Evolutionary conservation across 2,888 invertebrate genomes (phyloP), one percentile per base, ranked within the genome.

Genomic region (Opisthograptis luteolata): DNA sequence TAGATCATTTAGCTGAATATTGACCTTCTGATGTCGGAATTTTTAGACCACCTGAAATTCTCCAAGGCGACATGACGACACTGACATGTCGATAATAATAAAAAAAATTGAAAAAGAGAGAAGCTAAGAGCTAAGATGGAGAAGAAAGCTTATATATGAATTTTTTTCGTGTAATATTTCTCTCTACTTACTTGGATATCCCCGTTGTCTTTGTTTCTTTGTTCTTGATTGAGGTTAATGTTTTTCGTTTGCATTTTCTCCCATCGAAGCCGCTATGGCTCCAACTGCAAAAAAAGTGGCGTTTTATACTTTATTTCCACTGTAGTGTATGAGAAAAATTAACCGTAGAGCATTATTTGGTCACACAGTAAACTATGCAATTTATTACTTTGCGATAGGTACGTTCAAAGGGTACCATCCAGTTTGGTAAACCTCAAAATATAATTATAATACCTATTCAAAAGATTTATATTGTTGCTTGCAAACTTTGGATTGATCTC

Each of bases 191-290:
- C 87, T 68, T 81, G 79, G 46, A 69, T 69, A 47, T 86, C 84
- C 61, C 76, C 79, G 60, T 58, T 76, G 59, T 83, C 84, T 62
- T 80, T 83, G 64, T 77, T 82, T 45, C 70, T 78, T 73, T 87
- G 92, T 64, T 91, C 91, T 69, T 92, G 91, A 60, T 85, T 91
- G 28, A 92, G 73, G 73, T 93, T 93, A 51, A 92, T 92, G 73
- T 93, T 93, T 81, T 93, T 93, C 56, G 92, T 93, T 87, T 93
- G 93, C 93, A 93, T 93, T 78, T 83, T 92, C 77, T 68, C 66
- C 66, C 65, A 68, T 60, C 60, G 57, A 55, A 62, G 66, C 65
- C 70, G 52, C 49, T 47, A 37, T 31, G 51, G 66, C 70, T 60
- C 62, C 63, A 74, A 64, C 85, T 87, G 80, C 36, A 68, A 76